phyloP scores from a whole-genome alignment of 2,888 invertebrate species.

The Pheosia tremula region DNA sequence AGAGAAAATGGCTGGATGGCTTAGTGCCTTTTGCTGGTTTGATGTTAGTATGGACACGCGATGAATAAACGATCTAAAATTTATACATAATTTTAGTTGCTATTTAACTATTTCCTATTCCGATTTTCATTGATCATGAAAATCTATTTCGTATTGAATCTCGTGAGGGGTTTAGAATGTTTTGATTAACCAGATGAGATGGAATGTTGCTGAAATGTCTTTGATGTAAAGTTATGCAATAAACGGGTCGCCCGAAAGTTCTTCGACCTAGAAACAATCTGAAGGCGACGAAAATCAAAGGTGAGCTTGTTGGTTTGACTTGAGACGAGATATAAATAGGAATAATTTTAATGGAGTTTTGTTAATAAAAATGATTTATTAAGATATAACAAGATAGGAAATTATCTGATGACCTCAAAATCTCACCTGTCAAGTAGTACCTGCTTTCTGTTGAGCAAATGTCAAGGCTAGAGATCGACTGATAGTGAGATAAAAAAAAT shows the following conservation, averaged over 20 bases:
- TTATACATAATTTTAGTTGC: not conserved
- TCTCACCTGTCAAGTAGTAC: too few relatives aligned
- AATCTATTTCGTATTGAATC: slow-evolving; percentile 13
- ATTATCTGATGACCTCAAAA: too few relatives aligned
- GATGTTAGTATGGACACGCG: not conserved
- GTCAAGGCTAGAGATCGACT: too few relatives aligned
- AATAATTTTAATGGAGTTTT: not conserved
- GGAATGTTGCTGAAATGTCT: slow-evolving; percentile 23
- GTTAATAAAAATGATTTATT: not conserved
- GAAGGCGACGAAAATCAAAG: not conserved
- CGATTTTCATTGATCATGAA: not conserved
- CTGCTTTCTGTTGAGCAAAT: too few relatives aligned
- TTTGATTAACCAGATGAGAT: slow-evolving; percentile 20
- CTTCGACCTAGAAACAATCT: slow-evolving; percentile 12
- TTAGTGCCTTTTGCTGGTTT: too few relatives aligned
- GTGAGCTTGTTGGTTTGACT: not conserved
- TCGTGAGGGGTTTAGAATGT: slow-evolving; percentile 10
- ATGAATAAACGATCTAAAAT: not conserved
- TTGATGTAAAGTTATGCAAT: slow-evolving; percentile 24
- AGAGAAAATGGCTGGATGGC: too few relatives aligned
- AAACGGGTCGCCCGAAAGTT: slow-evolving; percentile 16
- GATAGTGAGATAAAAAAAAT: too few relatives aligned
- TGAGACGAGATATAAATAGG: slow-evolving; percentile 6
- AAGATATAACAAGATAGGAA: too few relatives aligned
- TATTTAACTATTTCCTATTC: not conserved